Conservation (phyloP, 1,140 invertebrate genomes). For the Bombyx mandarina region DNA sequence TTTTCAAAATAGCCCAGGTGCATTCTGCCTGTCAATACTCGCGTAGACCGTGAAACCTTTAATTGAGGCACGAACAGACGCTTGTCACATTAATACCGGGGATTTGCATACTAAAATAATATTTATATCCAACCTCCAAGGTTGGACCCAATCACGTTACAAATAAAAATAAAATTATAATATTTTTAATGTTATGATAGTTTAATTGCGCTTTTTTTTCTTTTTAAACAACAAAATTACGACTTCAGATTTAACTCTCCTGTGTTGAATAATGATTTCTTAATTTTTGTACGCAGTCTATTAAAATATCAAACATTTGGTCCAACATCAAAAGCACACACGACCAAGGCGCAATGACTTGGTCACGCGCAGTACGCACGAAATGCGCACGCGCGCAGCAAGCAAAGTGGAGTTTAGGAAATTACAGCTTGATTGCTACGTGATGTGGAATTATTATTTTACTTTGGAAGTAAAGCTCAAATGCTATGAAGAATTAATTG, state of each 20-base stretch:
- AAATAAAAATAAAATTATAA: too few species aligned
- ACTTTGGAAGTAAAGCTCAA: conserved; percentile 10
- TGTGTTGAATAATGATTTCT: neutral
- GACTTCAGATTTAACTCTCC: too few species aligned
- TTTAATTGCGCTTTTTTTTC: too few species aligned
- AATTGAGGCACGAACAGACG: conserved; percentile 27
- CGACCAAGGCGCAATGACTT: conserved; percentile 6
- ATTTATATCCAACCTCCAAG: too few species aligned
- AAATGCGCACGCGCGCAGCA: conserved; percentile 30
- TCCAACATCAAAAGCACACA: conserved; percentile 4
- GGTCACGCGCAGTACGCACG: conserved; percentile 32
- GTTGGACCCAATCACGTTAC: too few species aligned
- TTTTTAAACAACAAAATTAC: too few species aligned
- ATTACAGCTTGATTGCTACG: neutral
- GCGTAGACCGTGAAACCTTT: conserved; percentile 42
- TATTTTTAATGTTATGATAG: too few species aligned
- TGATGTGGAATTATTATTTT: conserved; percentile 25
- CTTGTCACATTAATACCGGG: conserved; percentile 33
- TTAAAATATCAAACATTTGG: conserved; percentile 5
- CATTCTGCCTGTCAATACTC: conserved; percentile 6
- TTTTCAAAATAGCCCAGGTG: too few species aligned
- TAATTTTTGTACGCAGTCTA: neutral
- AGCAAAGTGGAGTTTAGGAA: conserved; percentile 31
- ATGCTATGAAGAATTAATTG: too few species aligned
- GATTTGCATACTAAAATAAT: neutral